Percentiles rank a stretch among this genome's conserved stretches.
These are phyloP conservation scores for Sphenodon punctatus DNA, from an alignment of 2,797 vertebrate genomes.

Conservation along the genomic window DNA sequence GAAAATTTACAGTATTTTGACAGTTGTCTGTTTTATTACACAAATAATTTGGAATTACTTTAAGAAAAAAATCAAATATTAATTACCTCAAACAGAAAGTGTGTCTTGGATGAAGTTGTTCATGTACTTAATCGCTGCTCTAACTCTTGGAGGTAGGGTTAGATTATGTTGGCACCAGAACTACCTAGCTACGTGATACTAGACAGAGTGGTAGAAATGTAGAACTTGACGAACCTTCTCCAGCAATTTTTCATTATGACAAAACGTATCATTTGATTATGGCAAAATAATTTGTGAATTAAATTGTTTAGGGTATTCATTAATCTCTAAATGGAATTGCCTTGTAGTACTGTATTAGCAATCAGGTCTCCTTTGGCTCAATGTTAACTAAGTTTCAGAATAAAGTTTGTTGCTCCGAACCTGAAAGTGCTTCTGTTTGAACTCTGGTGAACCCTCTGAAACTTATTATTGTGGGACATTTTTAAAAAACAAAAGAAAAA, in stretches of 20 bases:
- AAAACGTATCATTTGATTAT: too few species aligned
- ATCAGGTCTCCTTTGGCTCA: neutral
- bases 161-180: neutral
- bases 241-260: too few species aligned
- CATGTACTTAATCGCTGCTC: too few species aligned
- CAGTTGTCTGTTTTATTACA: neutral
- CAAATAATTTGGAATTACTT: neutral
- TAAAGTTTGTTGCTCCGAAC: neutral
- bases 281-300: neutral
- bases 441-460: neutral
- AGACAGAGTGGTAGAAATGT: too few species aligned
- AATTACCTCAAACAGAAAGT: neutral
- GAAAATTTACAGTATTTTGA: neutral
- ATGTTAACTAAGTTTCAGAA: neutral
- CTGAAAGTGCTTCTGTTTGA: neutral
- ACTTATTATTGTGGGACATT: neutral
- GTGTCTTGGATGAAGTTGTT: neutral
- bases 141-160: too few species aligned
- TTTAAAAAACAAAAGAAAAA: neutral
- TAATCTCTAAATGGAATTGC: fast-evolving
- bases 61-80: neutral
- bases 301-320: fast-evolving
- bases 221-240: fast-evolving
- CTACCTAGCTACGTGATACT: fast-evolving
- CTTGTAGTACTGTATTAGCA: fast-evolving